Percentiles rank a stretch among this genome's conserved stretches.
phyloP scores from a whole-genome alignment of 2,888 invertebrate genomes.

The Drosophila phalerata region DNA sequence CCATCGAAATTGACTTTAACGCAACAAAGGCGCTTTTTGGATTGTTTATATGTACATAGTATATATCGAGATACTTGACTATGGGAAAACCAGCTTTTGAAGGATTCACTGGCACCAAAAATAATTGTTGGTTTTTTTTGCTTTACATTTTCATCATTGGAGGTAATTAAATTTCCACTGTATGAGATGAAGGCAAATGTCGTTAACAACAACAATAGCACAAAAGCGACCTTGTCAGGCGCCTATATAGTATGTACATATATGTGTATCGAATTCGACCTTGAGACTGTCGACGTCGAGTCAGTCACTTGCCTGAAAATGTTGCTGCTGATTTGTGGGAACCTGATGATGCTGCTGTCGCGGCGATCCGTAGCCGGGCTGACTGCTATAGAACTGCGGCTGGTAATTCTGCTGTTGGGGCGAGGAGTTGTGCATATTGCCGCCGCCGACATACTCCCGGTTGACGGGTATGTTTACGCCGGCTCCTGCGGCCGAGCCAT shows the following conservation, averaged over 20 bases:
- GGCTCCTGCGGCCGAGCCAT: conserved; percentile 43
- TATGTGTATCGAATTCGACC: conserved; percentile 39
- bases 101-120: conserved; percentile 35
- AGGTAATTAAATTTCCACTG: conserved; percentile 49
- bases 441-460: conserved; percentile 67
- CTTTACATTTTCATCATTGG: conserved; percentile 13
- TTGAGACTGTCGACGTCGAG: conserved; percentile 43
- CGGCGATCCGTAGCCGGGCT: conserved; percentile 65
- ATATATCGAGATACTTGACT: conserved; percentile 5
- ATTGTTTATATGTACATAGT: conserved; percentile 2
- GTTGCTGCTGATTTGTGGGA: conserved; percentile 67
- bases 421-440: conserved; percentile 46
- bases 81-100: conserved; percentile 40
- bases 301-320: conserved; percentile 74
- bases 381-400: conserved; percentile 49
- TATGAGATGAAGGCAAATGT: conserved; percentile 20
- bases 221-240: conserved; percentile 69
- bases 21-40: conserved; percentile 25
- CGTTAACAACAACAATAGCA: conserved; percentile 43
- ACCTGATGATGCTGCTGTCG: conserved; percentile 65
- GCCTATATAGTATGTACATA: conserved; percentile 27
- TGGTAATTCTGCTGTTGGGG: conserved; percentile 56
- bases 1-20: conserved; percentile 20
- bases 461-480: conserved; percentile 80
- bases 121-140: background rate